A percentile compares a stretch with the other conserved stretches of the same genome.
These are phyloP conservation scores for Hyla sarda DNA, from an alignment of 2,113 vertebrate genomes.

Conservation along the genomic window DNA sequence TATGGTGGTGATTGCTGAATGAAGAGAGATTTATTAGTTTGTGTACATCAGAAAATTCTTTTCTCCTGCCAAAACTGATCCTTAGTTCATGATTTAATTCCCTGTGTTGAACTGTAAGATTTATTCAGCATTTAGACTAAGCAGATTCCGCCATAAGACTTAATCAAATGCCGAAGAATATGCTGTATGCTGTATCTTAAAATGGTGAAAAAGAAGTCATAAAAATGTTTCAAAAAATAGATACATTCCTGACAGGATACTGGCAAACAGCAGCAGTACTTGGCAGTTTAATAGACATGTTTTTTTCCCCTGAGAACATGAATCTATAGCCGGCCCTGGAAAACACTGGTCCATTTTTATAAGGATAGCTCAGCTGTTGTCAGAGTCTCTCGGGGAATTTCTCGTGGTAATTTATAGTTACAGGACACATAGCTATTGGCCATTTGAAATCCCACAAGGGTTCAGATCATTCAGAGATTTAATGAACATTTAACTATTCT, in stretches of 20 bases:
- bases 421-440: constrained; percentile 11
- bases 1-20: constrained; percentile 68
- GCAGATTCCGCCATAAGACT: background rate
- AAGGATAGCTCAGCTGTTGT: constrained; percentile 17
- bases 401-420: constrained; percentile 17
- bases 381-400: background rate
- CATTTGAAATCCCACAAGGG: background rate
- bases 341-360: background rate
- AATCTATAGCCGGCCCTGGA: background rate
- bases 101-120: background rate
- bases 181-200: background rate
- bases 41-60: background rate
- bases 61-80: constrained; percentile 36
- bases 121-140: constrained; percentile 20
- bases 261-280: background rate
- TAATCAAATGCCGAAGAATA: background rate
- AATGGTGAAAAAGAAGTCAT: background rate
- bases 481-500: constrained; percentile 26
- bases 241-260: background rate
- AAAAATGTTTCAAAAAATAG: constrained; percentile 1
- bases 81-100: constrained; percentile 36
- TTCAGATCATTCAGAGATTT: constrained; percentile 8
- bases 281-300: constrained; percentile 3
- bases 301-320: constrained; percentile 2
- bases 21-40: constrained; percentile 54